Percentiles rank a stretch among this genome's conserved stretches.
phyloP scores from a whole-genome alignment of 2,797 vertebrate species.

The Parauchenoglanis punctatus region DNA sequence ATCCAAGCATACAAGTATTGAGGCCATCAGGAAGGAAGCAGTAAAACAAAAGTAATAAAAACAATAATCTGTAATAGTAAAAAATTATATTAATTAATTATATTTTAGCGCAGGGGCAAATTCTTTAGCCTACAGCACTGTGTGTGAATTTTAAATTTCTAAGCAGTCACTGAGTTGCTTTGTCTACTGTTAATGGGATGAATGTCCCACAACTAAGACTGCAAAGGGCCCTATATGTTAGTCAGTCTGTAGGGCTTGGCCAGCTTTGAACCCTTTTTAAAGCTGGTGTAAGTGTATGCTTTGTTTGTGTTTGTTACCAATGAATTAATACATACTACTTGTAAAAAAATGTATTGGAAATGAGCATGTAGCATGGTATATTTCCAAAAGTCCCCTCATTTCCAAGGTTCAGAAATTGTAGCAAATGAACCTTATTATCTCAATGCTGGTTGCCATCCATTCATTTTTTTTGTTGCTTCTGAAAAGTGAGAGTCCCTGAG shows the following conservation, averaged over 20 bases:
- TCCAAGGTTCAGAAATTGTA: neutral
- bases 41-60: slow-evolving; percentile 7
- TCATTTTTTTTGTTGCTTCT: neutral
- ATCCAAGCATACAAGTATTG: neutral
- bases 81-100: neutral
- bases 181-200: neutral
- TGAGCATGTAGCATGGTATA: neutral
- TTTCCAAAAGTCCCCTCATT: neutral
- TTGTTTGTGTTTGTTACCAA: neutral
- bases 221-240: neutral
- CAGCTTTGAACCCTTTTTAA: neutral
- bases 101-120: neutral
- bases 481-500: neutral
- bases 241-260: neutral
- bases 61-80: neutral
- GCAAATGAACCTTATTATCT: neutral
- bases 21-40: neutral
- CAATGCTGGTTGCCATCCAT: too few relatives aligned
- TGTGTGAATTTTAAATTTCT: neutral
- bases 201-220: neutral
- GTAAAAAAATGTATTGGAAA: neutral
- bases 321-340: neutral
- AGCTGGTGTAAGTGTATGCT: neutral
- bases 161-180: neutral
- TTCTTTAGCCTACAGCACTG: neutral